These are phyloP conservation scores for Sinocyclocheilus rhinocerous DNA, from an alignment of 2,113 vertebrate genomes.

Conservation along the genomic window DNA sequence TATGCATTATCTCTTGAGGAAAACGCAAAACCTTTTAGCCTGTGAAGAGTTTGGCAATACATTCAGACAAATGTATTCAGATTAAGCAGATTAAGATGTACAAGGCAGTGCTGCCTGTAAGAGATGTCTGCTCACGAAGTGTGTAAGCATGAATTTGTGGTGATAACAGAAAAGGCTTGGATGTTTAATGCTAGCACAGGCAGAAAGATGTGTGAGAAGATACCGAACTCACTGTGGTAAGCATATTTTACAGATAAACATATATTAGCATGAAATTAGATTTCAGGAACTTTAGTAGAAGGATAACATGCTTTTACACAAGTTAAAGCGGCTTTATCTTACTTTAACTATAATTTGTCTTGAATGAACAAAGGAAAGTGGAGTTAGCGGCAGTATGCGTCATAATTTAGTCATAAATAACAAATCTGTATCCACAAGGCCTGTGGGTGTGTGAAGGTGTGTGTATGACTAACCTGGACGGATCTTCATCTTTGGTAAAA, in stretches of 20 bases:
- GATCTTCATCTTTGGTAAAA: constrained; percentile 84
- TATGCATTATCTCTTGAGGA: background rate
- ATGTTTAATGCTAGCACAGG: constrained; percentile 1
- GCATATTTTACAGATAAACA: constrained; percentile 19
- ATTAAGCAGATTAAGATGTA: constrained; percentile 5
- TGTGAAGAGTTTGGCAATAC: background rate
- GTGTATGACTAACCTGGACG: constrained; percentile 76
- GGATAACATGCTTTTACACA: background rate
- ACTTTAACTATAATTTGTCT: background rate
- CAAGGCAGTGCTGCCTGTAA: background rate
- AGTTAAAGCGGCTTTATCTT: background rate
- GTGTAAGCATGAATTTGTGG: constrained; percentile 6
- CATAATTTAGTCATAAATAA: background rate
- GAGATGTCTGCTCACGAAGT: background rate
- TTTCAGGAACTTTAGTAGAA: background rate
- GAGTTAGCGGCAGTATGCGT: background rate
- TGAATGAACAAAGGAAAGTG: background rate
- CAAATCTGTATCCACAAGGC: background rate
- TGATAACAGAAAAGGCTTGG: constrained; percentile 22
- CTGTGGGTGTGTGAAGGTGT: background rate
- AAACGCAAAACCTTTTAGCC: background rate
- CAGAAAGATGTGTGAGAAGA: constrained; percentile 10
- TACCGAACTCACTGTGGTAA: background rate
- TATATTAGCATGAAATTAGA: background rate
- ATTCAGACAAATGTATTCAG: background rate